Conservation (phyloP, 1,140 invertebrate species). For the Tribolium madens region DNA sequence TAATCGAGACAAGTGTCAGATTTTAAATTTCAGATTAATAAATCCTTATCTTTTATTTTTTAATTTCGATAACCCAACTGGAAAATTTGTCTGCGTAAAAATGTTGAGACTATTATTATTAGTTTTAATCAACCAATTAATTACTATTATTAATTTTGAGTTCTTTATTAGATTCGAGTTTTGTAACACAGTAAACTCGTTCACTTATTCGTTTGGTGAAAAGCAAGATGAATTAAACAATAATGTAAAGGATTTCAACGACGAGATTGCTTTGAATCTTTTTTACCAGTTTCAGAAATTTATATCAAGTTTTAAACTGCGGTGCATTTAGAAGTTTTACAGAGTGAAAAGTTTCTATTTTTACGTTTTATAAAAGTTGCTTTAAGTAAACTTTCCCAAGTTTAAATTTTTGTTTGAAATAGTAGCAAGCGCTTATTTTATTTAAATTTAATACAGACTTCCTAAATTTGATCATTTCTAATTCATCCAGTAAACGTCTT, state of each 20-base stretch:
- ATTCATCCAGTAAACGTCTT: conserved; percentile 3
- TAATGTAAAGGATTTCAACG: too few species aligned
- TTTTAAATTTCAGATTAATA: too few species aligned
- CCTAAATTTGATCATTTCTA: conserved; percentile 14
- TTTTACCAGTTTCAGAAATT: background rate
- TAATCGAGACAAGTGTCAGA: too few species aligned
- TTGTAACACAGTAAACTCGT: too few species aligned
- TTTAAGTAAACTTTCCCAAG: background rate
- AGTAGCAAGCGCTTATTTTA: conserved; percentile 3
- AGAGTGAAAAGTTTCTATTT: conserved; percentile 2
- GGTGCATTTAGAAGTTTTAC: background rate
- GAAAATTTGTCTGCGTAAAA: too few species aligned
- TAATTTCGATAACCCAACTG: too few species aligned
- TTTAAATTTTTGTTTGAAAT: conserved; percentile 5
- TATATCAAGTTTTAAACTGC: background rate
- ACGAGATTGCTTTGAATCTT: background rate
- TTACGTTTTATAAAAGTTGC: background rate
- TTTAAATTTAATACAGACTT: conserved; percentile 2
- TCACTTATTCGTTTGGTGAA: too few species aligned
- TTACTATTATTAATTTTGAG: too few species aligned
- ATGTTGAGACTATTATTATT: too few species aligned
- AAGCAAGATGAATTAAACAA: background rate
- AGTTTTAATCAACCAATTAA: too few species aligned
- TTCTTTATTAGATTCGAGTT: too few species aligned
- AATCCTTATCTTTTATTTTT: too few species aligned